A percentile compares a stretch with the other conserved stretches of the same genome.
Conservation (phyloP, 2,797 vertebrate genomes). For the Pagetopsis macropterus region DNA sequence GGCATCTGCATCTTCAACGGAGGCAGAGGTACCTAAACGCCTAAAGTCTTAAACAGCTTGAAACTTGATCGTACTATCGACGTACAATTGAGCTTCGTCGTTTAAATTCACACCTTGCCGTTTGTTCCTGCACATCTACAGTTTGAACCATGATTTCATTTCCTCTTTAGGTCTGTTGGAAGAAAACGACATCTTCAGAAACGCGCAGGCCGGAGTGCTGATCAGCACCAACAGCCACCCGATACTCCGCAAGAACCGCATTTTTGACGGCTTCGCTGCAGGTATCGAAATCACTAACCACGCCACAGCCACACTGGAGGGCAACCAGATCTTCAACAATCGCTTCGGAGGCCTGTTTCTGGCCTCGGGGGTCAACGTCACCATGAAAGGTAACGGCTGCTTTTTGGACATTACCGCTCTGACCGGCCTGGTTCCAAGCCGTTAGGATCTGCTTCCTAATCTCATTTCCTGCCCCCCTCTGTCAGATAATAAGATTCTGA, state of each 20-base stretch:
- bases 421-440: rapidly evolving
- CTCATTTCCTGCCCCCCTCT: constrained; percentile 10
- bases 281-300: constrained; percentile 99
- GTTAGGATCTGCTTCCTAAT: neutral
- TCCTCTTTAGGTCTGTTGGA: constrained; percentile 90
- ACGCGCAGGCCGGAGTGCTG: constrained; percentile 97
- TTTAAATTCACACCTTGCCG: neutral
- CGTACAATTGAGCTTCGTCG: neutral
- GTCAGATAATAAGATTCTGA: constrained; percentile 99
- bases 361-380: constrained; percentile 98
- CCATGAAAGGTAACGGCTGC: constrained; percentile 93
- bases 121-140: neutral
- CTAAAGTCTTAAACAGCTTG: too few species aligned
- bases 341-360: constrained; percentile 98
- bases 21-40: constrained; percentile 89
- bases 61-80: neutral
- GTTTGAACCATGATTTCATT: neutral
- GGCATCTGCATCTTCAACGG: constrained; percentile 99
- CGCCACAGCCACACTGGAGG: constrained; percentile 97
- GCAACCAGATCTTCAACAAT: constrained; percentile 99
- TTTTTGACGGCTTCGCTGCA: constrained; percentile 99
- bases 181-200: constrained; percentile 99
- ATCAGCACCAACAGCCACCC: constrained; percentile 99
- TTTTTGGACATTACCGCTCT: neutral
- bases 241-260: constrained; percentile 96